Evolutionary conservation across 1,140 invertebrate species (phyloP), one percentile per base, ranked within the genome.

Genomic region (Asobara japonica): DNA sequence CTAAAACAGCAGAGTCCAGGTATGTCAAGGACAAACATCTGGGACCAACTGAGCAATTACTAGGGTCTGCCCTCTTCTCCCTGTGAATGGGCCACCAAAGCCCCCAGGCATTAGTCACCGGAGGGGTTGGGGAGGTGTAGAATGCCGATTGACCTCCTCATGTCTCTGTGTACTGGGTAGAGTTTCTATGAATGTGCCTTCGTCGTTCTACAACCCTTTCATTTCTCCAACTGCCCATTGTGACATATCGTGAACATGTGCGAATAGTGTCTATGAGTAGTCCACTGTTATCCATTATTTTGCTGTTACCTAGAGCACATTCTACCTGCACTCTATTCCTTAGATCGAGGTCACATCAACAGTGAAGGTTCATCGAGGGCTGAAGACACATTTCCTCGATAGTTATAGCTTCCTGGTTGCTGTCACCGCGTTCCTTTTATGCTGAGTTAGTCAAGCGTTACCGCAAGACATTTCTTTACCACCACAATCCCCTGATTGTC

Each of bases 111-210:
- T 36, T 65, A 71, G 60, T 68, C n/a, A 65, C n/a, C 29, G 29
- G 73, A 60, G 69, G 60, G 77, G 76, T 82, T 77, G 76, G 79
- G 78, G 78, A 68, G 61, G 82, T 80, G 38, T 60, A 56, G 25
- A 72, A 85, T 85, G 82, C 81, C 81, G 78, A 84, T 85, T 86
- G 80, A 83, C 79, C 84, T 87, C 84, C 74, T 83, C 64, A 70
- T 60, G 27, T 2, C 41, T 62, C 82, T 86, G 78, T 11, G 31
- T 29, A 31, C 84, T 79, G 81, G 84, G 79, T 86, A 80, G 73
- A 85, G 85, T 87, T 87, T 87, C 86, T 87, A 87, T 84, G 85
- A 86, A 82, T 87, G 85, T 83, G 86, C 80, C 78, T 80, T 83
- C 74, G 80, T 79, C 82, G 78, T 79, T 31, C 79, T 81, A 80